Evolutionary conservation across 2,113 vertebrate species (phyloP), one percentile per base, ranked within the genome.

Genomic region (Raphicerus campestris): DNA sequence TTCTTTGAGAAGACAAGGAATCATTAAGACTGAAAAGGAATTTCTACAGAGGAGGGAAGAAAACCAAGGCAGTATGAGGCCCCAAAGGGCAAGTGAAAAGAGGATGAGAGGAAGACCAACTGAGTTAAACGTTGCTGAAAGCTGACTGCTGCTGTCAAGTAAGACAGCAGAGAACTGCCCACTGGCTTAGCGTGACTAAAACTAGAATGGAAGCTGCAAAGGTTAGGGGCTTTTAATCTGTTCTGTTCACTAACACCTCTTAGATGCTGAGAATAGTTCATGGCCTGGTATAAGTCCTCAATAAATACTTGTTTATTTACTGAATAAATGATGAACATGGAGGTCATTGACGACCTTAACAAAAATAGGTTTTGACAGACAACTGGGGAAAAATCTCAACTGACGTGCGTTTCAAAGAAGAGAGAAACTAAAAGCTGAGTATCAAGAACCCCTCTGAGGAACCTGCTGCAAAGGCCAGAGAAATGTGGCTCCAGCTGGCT

Each of bases 171-270:
- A 88, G 26, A 89, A 82, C 61, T 47, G 24, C 73, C 30, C 19
- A 35, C 20, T 39, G 77, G 32, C 20, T 35, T 63, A 70, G 24
- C 1, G 20, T 61, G 53, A 56, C 81, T 66, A 42, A 87, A 30
- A 61, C 30, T 55, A 70, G 28, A 35, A 95, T 1, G 9, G n/a
- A 47, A 89, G 7, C 26, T 61, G 51, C 53, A 94, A 63, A 70
- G 35, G 35, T 30, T 55, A 86, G 26, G 35, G 32, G 17, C 8
- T 81, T 82, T 90, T 42, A 92, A 87, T 51, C 39, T 63, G 28
- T 84, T 91, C 87, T 95, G 39, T 60, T 95, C 53, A 87, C 49
- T 47, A 61, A 95, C 45, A 95, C 83, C 87, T 32, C 20, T 35
- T 17, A 86, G 26, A 14, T 15, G 16, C 39, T 97, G 20, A 75